Percentiles rank a stretch among this genome's conserved stretches.
phyloP scores from a whole-genome alignment of 2,113 vertebrate species.

The Xerus inauris region DNA sequence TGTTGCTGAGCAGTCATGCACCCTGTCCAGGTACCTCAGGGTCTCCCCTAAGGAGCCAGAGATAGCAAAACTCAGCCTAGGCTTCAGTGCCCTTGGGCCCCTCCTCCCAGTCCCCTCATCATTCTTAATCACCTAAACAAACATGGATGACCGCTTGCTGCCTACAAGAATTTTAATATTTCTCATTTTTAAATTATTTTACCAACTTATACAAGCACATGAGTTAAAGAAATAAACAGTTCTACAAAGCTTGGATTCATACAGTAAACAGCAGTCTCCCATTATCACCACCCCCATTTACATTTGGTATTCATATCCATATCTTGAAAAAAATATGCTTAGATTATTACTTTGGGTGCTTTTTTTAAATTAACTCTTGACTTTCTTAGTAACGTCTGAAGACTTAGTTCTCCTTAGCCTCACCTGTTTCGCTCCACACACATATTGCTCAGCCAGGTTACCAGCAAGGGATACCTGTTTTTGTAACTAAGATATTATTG shows the following conservation, averaged over 20 bases:
- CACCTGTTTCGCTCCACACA: background rate
- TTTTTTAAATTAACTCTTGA: conserved; percentile 9
- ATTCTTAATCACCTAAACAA: conserved; percentile 6
- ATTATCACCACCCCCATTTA: background rate
- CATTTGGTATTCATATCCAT: background rate
- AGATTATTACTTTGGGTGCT: background rate
- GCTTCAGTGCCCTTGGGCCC: background rate
- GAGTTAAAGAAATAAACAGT: conserved; percentile 24
- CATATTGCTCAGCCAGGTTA: background rate
- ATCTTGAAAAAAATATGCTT: conserved; percentile 42
- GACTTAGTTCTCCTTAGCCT: background rate
- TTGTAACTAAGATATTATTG: background rate
- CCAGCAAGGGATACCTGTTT: background rate
- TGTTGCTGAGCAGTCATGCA: background rate
- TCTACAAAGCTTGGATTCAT: conserved; percentile 5
- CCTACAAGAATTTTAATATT: background rate
- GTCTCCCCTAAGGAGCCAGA: background rate
- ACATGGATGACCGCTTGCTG: background rate
- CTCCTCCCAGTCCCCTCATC: background rate
- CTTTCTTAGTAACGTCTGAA: background rate
- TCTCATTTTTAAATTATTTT: conserved; percentile 48
- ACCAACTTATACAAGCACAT: background rate
- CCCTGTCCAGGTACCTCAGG: background rate
- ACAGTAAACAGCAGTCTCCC: background rate
- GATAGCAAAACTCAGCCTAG: background rate